Conservation (phyloP, 2,888 invertebrate genomes). For the Lepidonotus clava region DNA sequence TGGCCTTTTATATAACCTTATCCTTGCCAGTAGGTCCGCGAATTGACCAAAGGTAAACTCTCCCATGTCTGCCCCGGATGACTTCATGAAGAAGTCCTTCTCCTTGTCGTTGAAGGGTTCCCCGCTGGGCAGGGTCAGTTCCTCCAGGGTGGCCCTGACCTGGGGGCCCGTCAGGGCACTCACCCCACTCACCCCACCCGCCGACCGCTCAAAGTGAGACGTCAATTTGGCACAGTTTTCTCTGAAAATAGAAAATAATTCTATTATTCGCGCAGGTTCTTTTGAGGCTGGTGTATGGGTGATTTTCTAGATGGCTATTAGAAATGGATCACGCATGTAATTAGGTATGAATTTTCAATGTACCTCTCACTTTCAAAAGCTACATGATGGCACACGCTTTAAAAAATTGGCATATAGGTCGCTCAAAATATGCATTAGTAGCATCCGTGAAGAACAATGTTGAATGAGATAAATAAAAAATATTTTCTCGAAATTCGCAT, state of each 20-base stretch:
- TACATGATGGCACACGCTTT: too few relatives aligned
- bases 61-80: constrained; percentile 65
- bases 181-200: not conserved
- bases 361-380: too few relatives aligned
- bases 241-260: not conserved
- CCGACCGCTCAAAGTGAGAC: not conserved
- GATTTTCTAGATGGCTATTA: too few relatives aligned
- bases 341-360: not conserved
- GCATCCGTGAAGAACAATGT: too few relatives aligned
- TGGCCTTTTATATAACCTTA: constrained; percentile 70
- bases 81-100: constrained; percentile 68
- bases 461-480: too few relatives aligned
- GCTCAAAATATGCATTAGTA: too few relatives aligned
- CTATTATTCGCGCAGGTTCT: too few relatives aligned
- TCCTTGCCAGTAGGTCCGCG: constrained; percentile 71
- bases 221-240: not conserved
- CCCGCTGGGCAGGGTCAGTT: constrained; percentile 63
- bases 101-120: constrained; percentile 61
- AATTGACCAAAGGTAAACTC: constrained; percentile 75
- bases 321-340: not conserved
- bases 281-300: too few relatives aligned
- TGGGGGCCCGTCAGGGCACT: not conserved
- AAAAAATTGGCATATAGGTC: too few relatives aligned
- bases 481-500: too few relatives aligned
- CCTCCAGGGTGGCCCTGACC: constrained; percentile 33